Percentiles rank a stretch among this genome's conserved stretches.
phyloP scores from a whole-genome alignment of 2,797 vertebrate species.

The Okamejei kenojei region DNA sequence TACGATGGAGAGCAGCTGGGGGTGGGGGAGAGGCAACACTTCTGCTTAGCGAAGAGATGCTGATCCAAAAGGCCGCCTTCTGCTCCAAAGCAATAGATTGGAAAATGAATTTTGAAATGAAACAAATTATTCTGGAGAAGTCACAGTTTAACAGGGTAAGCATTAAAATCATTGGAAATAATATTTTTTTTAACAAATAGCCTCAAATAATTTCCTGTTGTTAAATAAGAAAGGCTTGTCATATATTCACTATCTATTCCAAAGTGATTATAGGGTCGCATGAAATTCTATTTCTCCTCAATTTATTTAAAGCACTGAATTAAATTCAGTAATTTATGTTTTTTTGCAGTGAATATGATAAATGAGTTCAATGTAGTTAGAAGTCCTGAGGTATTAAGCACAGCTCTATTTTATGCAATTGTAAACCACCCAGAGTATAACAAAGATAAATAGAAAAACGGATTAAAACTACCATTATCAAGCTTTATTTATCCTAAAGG shows the following conservation, averaged over 20 bases:
- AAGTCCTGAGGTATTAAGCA: slow-evolving; percentile 4
- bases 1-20: neutral
- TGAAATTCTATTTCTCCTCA: too few relatives aligned
- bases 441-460: neutral
- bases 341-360: slow-evolving; percentile 21
- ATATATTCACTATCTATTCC: neutral
- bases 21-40: neutral
- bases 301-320: slow-evolving; percentile 4
- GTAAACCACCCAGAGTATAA: neutral
- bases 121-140: neutral
- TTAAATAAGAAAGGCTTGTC: neutral
- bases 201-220: neutral
- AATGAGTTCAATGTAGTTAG: neutral
- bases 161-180: neutral
- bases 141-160: neutral
- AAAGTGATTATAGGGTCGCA: neutral
- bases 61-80: neutral
- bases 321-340: slow-evolving; percentile 14
- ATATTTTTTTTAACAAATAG: neutral
- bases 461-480: slow-evolving; percentile 28
- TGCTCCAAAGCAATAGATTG: neutral
- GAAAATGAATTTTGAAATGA: neutral
- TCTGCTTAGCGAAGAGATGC: neutral
- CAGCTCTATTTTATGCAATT: slow-evolving; percentile 8
- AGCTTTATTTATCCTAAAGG: slow-evolving; percentile 26